Percentiles rank a stretch among this genome's conserved stretches.
Conservation (phyloP, 2,888 invertebrate genomes). For the Archips crataeganus region DNA sequence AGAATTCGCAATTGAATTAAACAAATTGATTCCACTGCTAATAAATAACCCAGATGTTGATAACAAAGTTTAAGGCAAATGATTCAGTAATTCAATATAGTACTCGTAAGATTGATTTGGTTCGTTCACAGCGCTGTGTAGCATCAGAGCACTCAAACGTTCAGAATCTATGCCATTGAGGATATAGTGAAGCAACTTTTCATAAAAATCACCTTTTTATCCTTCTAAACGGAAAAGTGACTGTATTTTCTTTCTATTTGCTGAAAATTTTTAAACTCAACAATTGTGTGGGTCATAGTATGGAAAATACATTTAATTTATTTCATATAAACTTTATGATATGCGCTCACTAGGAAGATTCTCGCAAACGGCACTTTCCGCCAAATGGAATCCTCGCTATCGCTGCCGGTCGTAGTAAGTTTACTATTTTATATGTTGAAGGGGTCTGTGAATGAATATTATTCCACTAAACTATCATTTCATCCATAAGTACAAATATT, state of each 20-base stretch:
- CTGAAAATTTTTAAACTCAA: background rate
- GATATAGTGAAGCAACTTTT: background rate
- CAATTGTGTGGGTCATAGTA: too few species aligned
- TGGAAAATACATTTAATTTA: too few species aligned
- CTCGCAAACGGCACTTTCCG: too few species aligned
- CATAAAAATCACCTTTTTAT: background rate
- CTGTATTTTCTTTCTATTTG: background rate
- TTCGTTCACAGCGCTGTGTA: slow-evolving; percentile 13
- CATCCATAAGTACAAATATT: too few species aligned
- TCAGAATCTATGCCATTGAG: background rate
- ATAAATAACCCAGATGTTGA: slow-evolving; percentile 39
- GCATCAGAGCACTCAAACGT: slow-evolving; percentile 1
- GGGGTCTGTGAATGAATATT: too few species aligned
- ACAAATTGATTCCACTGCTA: slow-evolving; percentile 24
- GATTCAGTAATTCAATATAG: slow-evolving; percentile 38
- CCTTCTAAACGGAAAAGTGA: background rate
- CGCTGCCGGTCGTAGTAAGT: too few species aligned
- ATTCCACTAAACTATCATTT: too few species aligned
- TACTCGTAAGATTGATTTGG: slow-evolving; percentile 38
- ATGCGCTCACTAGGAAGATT: too few species aligned
- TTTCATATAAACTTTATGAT: too few species aligned
- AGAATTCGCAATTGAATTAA: background rate
- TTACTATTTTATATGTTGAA: too few species aligned
- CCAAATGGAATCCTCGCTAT: too few species aligned
- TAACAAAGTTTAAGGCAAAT: slow-evolving; percentile 36